Evolutionary conservation across 2,113 vertebrate genomes (phyloP).

Genomic region (Chelonoidis abingdonii): DNA sequence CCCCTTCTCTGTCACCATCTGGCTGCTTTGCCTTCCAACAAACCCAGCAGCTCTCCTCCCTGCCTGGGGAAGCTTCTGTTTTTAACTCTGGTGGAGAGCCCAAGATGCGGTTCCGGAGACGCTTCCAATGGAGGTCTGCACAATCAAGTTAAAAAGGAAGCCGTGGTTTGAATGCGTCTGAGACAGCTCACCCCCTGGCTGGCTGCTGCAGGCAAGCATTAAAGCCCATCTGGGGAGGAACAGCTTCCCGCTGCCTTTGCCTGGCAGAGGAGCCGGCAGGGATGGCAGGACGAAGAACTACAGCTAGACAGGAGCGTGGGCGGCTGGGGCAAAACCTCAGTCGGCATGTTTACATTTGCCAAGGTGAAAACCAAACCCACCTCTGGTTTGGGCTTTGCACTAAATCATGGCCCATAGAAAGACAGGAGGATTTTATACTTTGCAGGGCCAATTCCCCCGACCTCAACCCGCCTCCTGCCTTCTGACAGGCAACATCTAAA

Average conservation of each 20-base stretch:
- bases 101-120: not conserved
- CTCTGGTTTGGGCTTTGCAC: slow-evolving; percentile 42
- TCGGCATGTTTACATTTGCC: slow-evolving; percentile 6
- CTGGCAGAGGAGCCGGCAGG: slow-evolving; percentile 43
- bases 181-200: not conserved
- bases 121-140: not conserved
- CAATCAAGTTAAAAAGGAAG: not conserved
- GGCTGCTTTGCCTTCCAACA: slow-evolving; percentile 33
- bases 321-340: slow-evolving; percentile 12
- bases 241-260: slow-evolving; percentile 15
- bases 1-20: slow-evolving; percentile 35
- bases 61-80: slow-evolving; percentile 41
- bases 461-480: slow-evolving; percentile 21
- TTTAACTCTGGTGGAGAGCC: not conserved
- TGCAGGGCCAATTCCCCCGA: not conserved
- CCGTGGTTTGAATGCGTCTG: not conserved
- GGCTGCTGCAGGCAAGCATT: slow-evolving; percentile 21
- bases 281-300: not conserved
- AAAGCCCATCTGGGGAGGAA: slow-evolving; percentile 43
- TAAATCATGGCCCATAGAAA: slow-evolving; percentile 25
- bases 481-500: slow-evolving; percentile 23
- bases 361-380: slow-evolving; percentile 58
- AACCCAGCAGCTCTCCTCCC: slow-evolving; percentile 2
- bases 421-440: not conserved
- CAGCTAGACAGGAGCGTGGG: not conserved